Evolutionary conservation across 2,113 vertebrate species (phyloP).

Genomic region (Physeter macrocephalus): DNA sequence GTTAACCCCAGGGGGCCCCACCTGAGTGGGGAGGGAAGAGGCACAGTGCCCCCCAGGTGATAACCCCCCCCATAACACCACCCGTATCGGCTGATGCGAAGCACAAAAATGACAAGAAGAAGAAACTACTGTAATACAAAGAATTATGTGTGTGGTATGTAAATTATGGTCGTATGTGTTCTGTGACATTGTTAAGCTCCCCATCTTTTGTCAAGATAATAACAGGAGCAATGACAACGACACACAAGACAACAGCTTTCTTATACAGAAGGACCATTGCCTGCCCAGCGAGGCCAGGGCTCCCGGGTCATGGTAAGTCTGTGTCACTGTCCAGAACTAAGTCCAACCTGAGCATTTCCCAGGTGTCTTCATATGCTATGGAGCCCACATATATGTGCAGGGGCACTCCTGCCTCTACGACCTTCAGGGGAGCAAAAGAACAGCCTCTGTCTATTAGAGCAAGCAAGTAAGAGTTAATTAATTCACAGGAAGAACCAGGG

Average conservation of each 20-base stretch:
- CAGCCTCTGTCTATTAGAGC: too few species aligned
- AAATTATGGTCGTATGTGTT: background rate
- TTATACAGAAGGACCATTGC: background rate
- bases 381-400: accelerated
- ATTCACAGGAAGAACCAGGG: background rate
- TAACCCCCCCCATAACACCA: background rate
- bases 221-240: background rate
- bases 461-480: background rate
- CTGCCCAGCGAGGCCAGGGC: accelerated
- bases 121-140: background rate
- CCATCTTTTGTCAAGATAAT: background rate
- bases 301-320: background rate
- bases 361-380: too few species aligned
- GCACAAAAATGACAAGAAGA: background rate
- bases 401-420: background rate
- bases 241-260: background rate
- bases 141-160: background rate
- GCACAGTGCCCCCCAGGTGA: background rate
- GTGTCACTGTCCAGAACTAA: background rate
- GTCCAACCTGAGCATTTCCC: background rate
- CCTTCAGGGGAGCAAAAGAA: background rate
- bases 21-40: background rate
- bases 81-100: background rate
- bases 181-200: background rate
- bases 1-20: background rate